phyloP scores from a whole-genome alignment of 2,797 vertebrate genomes.

The Aldrovandia affinis region DNA sequence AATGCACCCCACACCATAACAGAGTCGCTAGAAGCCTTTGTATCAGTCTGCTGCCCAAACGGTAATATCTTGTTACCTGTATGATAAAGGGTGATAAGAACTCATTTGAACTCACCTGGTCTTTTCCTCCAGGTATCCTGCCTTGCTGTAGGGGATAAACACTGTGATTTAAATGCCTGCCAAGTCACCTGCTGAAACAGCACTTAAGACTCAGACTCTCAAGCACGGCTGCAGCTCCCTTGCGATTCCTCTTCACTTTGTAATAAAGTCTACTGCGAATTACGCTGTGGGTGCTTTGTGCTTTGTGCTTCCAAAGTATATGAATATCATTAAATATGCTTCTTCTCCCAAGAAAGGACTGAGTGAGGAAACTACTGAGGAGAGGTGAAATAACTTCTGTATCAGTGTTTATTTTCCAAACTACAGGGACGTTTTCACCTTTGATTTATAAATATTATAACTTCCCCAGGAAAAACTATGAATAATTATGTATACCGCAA shows the following conservation, averaged over 20 bases:
- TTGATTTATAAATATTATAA: neutral
- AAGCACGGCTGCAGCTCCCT: neutral
- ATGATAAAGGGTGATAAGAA: neutral
- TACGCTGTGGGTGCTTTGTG: neutral
- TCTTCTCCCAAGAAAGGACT: neutral
- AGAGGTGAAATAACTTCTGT: conserved; percentile 21
- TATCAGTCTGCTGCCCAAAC: neutral
- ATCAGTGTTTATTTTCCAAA: conserved; percentile 20
- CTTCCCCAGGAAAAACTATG: neutral
- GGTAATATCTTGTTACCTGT: neutral
- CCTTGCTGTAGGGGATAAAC: conserved; percentile 2
- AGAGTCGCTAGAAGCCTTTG: too few species aligned
- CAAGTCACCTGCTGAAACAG: conserved; percentile 16
- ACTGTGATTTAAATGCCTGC: conserved; percentile 9
- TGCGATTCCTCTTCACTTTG: neutral
- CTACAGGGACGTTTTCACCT: neutral
- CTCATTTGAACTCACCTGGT: neutral
- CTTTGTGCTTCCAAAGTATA: conserved; percentile 28
- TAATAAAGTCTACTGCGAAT: neutral
- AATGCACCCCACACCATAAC: too few species aligned
- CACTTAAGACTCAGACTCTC: neutral
- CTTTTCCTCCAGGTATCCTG: neutral
- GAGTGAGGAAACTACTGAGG: neutral
- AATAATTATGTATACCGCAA: neutral
- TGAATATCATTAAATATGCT: conserved; percentile 29